Evolutionary conservation across 2,888 invertebrate species (phyloP).

Genomic region (Lagria hirta): DNA sequence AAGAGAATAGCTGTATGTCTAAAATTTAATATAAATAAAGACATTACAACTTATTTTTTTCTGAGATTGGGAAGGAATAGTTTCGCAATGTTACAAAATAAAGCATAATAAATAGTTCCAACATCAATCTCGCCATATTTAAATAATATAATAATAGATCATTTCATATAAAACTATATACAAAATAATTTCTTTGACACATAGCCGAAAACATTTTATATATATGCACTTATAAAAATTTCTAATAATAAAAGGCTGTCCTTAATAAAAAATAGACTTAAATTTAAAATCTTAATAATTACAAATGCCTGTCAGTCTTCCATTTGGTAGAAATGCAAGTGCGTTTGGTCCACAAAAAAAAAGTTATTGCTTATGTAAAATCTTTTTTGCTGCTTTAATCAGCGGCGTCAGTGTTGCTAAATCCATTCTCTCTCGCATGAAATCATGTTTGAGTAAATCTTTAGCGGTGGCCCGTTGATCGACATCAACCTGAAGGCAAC

Average conservation of each 20-base stretch:
- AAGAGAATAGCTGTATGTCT: too few species aligned
- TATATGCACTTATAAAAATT: conserved; percentile 9
- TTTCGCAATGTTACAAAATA: too few species aligned
- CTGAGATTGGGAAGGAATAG: too few species aligned
- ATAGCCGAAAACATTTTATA: too few species aligned
- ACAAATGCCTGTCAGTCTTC: conserved; percentile 20
- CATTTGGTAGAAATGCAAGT: not conserved
- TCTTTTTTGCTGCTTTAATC: conserved; percentile 87
- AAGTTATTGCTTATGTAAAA: conserved; percentile 63
- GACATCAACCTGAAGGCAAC: conserved; percentile 84
- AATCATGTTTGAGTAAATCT: conserved; percentile 77
- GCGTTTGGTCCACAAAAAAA: conserved; percentile 5
- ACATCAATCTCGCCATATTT: too few species aligned
- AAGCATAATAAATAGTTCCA: too few species aligned
- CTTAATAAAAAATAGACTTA: too few species aligned
- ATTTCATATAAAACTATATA: too few species aligned
- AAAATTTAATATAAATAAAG: too few species aligned
- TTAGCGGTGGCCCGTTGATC: conserved; percentile 75
- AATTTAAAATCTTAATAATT: conserved; percentile 16
- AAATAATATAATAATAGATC: too few species aligned
- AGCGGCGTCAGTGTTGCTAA: conserved; percentile 81
- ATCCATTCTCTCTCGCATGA: conserved; percentile 78
- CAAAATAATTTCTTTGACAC: not conserved
- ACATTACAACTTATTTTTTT: too few species aligned
- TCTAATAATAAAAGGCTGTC: conserved; percentile 18